Conservation (phyloP, 2,888 invertebrate genomes). For the Megalurothrips usitatus region DNA sequence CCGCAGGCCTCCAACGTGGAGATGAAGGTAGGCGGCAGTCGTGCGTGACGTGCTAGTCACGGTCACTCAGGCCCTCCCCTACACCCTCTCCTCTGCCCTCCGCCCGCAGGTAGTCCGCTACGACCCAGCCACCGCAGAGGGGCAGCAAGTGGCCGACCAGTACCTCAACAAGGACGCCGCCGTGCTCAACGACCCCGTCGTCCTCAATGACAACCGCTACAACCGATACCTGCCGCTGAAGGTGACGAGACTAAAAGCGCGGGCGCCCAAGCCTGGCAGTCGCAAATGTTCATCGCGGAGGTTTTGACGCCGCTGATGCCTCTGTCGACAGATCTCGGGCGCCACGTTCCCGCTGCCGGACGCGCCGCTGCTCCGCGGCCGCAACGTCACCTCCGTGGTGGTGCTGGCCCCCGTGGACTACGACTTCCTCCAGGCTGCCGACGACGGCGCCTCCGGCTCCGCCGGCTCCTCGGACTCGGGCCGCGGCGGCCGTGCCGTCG, state of each 20-base stretch:
- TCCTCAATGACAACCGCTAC: conserved; percentile 64
- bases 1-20: conserved; percentile 27
- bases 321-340: conserved; percentile 49
- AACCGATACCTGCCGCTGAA: conserved; percentile 79
- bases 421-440: conserved; percentile 49
- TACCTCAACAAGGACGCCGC: conserved; percentile 61
- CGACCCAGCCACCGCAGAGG: conserved; percentile 68
- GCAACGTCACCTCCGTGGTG: conserved; percentile 77
- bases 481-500: conserved; percentile 42
- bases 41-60: too few species aligned
- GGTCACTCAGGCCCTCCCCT: too few species aligned
- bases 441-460: conserved; percentile 40
- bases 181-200: conserved; percentile 60
- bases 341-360: conserved; percentile 80
- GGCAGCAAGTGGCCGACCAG: conserved; percentile 63
- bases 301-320: too few species aligned
- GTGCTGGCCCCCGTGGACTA: conserved; percentile 79
- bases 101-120: conserved; percentile 77
- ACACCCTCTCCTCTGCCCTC: neutral
- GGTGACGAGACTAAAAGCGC: too few species aligned
- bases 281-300: neutral
- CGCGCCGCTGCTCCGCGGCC: conserved; percentile 66
- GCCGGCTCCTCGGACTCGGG: neutral
- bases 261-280: neutral
- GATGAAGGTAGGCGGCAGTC: conserved; percentile 58